Evolutionary conservation across 2,797 vertebrate genomes (phyloP).

Genomic region (Astyanax mexicanus): DNA sequence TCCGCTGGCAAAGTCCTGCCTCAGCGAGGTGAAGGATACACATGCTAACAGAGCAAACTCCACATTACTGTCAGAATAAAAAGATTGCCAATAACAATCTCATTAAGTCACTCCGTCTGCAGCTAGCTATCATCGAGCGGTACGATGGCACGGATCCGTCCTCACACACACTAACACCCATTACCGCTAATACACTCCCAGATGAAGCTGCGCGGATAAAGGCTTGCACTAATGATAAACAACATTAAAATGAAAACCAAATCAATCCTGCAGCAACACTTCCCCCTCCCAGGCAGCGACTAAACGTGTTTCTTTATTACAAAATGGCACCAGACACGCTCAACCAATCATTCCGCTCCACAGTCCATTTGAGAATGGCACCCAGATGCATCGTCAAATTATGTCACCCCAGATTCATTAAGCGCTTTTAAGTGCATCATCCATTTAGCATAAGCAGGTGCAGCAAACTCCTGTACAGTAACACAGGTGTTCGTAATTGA

Average conservation of each 20-base stretch:
- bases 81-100: conserved; percentile 81
- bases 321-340: conserved; percentile 66
- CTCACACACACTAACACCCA: conserved; percentile 79
- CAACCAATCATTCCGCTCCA: conserved; percentile 73
- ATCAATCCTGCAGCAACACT: conserved; percentile 79
- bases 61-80: conserved; percentile 77
- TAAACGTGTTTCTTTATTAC: conserved; percentile 80
- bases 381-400: conserved; percentile 74
- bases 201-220: conserved; percentile 78
- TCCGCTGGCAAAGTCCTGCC: conserved; percentile 51
- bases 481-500: conserved; percentile 36
- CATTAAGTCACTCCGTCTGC: conserved; percentile 76
- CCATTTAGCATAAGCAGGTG: conserved; percentile 62
- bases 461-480: conserved; percentile 32
- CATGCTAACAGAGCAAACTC: conserved; percentile 71
- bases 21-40: conserved; percentile 52
- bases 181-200: conserved; percentile 82
- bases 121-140: conserved; percentile 78
- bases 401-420: conserved; percentile 73
- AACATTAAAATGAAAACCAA: conserved; percentile 83
- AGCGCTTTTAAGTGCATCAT: conserved; percentile 72
- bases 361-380: conserved; percentile 66
- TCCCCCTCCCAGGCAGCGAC: conserved; percentile 63
- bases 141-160: conserved; percentile 78
- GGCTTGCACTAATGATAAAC: conserved; percentile 81